Percentiles rank a stretch among this genome's conserved stretches.
These are phyloP conservation scores for Endomychus coccineus DNA, from an alignment of 2,888 invertebrate genomes.

Conservation along the genomic window DNA sequence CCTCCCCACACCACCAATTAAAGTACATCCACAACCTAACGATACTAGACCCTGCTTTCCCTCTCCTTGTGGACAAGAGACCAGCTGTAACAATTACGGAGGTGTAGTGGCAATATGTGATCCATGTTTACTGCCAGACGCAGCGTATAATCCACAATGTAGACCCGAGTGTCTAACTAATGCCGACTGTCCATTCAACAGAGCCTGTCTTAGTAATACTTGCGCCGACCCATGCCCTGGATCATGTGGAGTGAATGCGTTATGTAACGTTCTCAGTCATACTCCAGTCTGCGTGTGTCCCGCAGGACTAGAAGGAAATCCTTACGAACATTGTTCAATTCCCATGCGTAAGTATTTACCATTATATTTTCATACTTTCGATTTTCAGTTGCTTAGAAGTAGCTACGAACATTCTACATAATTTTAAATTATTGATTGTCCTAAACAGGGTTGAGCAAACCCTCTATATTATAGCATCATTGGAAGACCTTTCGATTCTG, in stretches of 20 bases:
- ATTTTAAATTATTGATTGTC: no score
- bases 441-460: not conserved
- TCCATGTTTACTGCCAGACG: constrained; percentile 62
- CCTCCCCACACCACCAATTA: constrained; percentile 43
- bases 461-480: not conserved
- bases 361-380: no score
- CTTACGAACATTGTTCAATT: constrained; percentile 65
- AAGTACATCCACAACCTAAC: constrained; percentile 47
- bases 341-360: constrained; percentile 51
- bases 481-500: not conserved
- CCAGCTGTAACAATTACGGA: constrained; percentile 62
- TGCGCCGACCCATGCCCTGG: constrained; percentile 75
- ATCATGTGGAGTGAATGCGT: constrained; percentile 67
- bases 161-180: constrained; percentile 76
- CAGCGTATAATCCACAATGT: constrained; percentile 63
- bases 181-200: constrained; percentile 71
- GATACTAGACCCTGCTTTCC: constrained; percentile 64
- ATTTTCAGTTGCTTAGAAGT: no score
- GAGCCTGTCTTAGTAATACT: constrained; percentile 64
- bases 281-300: constrained; percentile 67
- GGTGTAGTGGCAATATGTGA: constrained; percentile 73
- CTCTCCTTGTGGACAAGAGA: constrained; percentile 65
- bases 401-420: no score
- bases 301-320: constrained; percentile 63
- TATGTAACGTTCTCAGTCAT: constrained; percentile 63